Evolutionary conservation across 2,113 vertebrate species (phyloP).

Genomic region (Corythoichthys intestinalis): DNA sequence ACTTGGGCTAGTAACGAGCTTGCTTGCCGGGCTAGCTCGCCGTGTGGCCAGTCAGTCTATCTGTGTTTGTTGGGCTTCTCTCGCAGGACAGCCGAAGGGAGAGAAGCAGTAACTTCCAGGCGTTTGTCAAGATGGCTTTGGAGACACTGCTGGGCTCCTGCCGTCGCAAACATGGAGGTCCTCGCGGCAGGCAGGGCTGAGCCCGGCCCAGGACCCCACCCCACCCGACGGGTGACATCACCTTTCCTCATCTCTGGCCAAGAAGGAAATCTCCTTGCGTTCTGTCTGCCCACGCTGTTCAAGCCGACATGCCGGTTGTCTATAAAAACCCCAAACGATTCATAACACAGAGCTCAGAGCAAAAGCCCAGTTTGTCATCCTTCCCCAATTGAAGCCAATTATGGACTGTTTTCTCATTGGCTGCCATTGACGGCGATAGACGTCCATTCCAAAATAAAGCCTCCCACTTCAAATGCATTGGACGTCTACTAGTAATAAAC

Average conservation of each 20-base stretch:
- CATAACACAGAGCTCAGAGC: slow-evolving; percentile 24
- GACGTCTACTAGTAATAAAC: no score
- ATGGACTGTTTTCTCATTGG: slow-evolving; percentile 39
- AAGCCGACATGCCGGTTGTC: slow-evolving; percentile 24
- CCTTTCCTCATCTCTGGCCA: slow-evolving; percentile 41
- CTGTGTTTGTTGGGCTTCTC: slow-evolving; percentile 49
- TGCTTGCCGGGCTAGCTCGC: slow-evolving; percentile 7
- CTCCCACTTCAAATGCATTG: no score
- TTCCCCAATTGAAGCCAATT: slow-evolving; percentile 18
- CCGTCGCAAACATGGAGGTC: slow-evolving; percentile 61
- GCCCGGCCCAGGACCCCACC: slow-evolving; percentile 1
- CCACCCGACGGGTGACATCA: slow-evolving; percentile 17
- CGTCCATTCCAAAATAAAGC: no score
- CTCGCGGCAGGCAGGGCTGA: slow-evolving; percentile 63
- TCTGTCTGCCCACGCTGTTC: slow-evolving; percentile 22
- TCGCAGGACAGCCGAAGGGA: slow-evolving; percentile 78
- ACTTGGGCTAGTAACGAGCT: no score
- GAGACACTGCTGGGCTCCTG: slow-evolving; percentile 76
- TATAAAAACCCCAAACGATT: no score
- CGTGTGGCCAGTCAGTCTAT: slow-evolving; percentile 61
- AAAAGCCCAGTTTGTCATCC: slow-evolving; percentile 17
- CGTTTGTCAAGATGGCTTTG: slow-evolving; percentile 77
- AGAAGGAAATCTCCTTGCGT: slow-evolving; percentile 38
- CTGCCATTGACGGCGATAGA: no score
- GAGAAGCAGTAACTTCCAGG: slow-evolving; percentile 81